Evolutionary conservation across 1,140 invertebrate genomes (phyloP), one percentile per base, ranked within the genome.

Genomic region (Vanessa atalanta): DNA sequence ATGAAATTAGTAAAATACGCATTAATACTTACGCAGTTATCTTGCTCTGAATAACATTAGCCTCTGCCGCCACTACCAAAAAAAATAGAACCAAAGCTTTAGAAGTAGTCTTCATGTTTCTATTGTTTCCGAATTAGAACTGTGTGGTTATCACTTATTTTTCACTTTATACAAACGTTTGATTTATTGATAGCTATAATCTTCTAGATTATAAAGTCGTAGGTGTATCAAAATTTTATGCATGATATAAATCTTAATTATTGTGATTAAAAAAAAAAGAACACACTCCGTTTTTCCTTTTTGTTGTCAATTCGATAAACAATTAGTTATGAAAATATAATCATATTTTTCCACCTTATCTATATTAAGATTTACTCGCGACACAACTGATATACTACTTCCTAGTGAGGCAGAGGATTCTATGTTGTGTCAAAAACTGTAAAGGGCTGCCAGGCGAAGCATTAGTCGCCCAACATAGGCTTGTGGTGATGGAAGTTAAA

Each of bases 51-150:
- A 79, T 57, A 55, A 65, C 43, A 51, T 82, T 81, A 4, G 82
- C 84, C 23, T 87, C 78, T 12, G 83, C 78, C 3, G 69, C 79
- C 14, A 63, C 73, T 15, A 88, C 67, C 53, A 83, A 55, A 65
- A 48, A 65, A 57, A 65, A 55, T n/a, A 48, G 43, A 15, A 82
- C 31, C 48, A 85, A 47, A n/a, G 80, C 82, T 60, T 68, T 81
- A 55, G 79, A 80, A 69, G 80, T 82, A 37, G 71, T 60, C 79
- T 84, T 83, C 76, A 77, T 89, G 57, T 57, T 78, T 53, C 53
- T 43, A 60, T 55, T 48, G 70, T 47, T 50, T 47, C 37, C 55
- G 20, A 68, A 72, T 63, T 47, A 16, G 48, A 57, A 75, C 76
- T 78, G 55, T 37, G 16, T 55, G 47, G 61, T 76, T 43, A 48